These are phyloP conservation scores for Aphaenogaster ashmeadi DNA, from an alignment of 1,140 invertebrate genomes.

Conservation along the genomic window DNA sequence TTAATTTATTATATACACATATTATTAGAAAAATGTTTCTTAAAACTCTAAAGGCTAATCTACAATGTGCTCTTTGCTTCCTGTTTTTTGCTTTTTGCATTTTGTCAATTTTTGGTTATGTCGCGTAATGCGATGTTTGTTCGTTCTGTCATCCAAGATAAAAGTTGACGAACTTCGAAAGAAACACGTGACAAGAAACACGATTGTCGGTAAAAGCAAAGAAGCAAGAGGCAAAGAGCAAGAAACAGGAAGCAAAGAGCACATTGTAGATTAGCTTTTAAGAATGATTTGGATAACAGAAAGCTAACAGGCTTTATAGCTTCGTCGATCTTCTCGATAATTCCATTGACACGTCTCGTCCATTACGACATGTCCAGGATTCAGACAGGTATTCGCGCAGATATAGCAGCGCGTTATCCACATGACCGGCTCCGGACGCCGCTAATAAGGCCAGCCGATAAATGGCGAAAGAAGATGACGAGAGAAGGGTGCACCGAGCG, in stretches of 20 bases:
- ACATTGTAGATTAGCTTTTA: too few species aligned
- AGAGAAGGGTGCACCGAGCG: slow-evolving; percentile 42
- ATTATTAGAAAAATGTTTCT: background rate
- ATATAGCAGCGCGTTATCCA: slow-evolving; percentile 11
- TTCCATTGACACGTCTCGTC: background rate
- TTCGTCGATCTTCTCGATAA: background rate
- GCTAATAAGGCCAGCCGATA: slow-evolving; percentile 67
- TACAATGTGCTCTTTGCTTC: too few species aligned
- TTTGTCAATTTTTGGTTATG: too few species aligned
- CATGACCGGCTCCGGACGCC: slow-evolving; percentile 15
- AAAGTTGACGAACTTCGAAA: too few species aligned
- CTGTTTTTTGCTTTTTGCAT: too few species aligned
- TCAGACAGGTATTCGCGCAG: slow-evolving; percentile 14
- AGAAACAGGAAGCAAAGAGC: too few species aligned
- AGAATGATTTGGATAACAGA: background rate
- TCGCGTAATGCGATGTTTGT: too few species aligned
- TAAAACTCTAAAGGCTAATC: background rate
- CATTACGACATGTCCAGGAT: background rate
- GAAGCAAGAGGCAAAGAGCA: too few species aligned
- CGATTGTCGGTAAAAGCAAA: too few species aligned
- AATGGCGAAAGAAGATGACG: slow-evolving; percentile 54
- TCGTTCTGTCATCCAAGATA: too few species aligned
- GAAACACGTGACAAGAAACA: too few species aligned
- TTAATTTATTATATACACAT: background rate
- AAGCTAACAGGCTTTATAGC: background rate